Evolutionary conservation across 1,140 invertebrate genomes (phyloP).

Genomic region (Brachionus koreanus): DNA sequence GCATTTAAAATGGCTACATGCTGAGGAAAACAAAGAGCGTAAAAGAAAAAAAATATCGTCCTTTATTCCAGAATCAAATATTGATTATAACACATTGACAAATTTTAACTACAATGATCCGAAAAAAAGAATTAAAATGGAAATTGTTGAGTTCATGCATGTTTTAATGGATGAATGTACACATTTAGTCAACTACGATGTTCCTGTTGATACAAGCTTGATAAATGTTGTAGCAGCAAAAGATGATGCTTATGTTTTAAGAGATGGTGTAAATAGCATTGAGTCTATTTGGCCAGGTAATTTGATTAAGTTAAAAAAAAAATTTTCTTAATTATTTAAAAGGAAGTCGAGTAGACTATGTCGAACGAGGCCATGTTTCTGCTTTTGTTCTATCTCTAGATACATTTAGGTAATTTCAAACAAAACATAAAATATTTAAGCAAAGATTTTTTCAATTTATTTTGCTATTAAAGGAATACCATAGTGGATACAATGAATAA

Average conservation of each 20-base stretch:
- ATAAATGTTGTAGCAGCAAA: constrained; percentile 67
- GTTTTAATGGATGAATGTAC: constrained; percentile 98
- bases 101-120: neutral
- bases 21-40: neutral
- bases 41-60: constrained; percentile 33
- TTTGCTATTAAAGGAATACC: neutral
- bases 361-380: constrained; percentile 79
- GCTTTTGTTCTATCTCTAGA: constrained; percentile 81
- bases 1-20: constrained; percentile 22
- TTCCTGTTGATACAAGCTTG: constrained; percentile 74
- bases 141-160: constrained; percentile 65
- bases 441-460: neutral
- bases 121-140: constrained; percentile 49
- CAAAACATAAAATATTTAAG: neutral
- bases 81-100: neutral
- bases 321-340: neutral
- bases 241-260: constrained; percentile 86
- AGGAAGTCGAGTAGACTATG: constrained; percentile 71
- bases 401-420: constrained; percentile 70
- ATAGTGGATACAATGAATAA: constrained; percentile 25
- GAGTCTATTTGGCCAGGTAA: constrained; percentile 82
- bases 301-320: neutral
- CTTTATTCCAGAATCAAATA: constrained; percentile 24
- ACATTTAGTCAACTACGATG: constrained; percentile 84
- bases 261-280: constrained; percentile 73